Base-by-base conservation (phyloP, 1,140 invertebrate species). In the Odontomachus brunneus region DNA sequence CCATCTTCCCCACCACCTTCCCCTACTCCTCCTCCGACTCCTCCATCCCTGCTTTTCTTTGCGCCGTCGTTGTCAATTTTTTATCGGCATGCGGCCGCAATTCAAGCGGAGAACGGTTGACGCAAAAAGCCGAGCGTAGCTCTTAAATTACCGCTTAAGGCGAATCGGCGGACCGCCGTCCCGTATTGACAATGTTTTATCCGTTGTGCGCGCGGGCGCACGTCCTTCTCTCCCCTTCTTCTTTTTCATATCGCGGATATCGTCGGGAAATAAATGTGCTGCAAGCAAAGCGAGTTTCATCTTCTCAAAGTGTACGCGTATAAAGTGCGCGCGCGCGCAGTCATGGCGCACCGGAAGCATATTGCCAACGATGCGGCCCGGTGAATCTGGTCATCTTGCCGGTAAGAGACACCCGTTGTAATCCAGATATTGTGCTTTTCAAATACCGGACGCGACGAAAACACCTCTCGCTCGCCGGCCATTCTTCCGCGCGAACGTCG, bases 351-450 rank as follows among this genome's bases (percentile, higher is more conserved):
- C 38, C 1, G 14, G 33, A 26, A 55, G 65, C 51, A 22, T 69
- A 71, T 48, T 71, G 63, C 33, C 2, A 80, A 55, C 51, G 22
- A 22, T 24, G 65, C 33, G 74, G 12, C 1, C 19, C 60, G 19
- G 75, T 80, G 71, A 80, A 80, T 80, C 65, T 80, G 75, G 75
- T 59, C 75, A 71, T 71, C 75, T 57, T 59, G n/a, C 33, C 22
- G 63, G 44, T 63, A 65, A 75, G 75, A 78, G 38, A 44, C 38
- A 44, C 38, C 69, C 75, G 17, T 29, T 48, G 65, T 80, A 80
- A 71, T 71, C 75, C 63, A 2, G 59, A 44, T 14, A 75, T 75
- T 75, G 75, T 69, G 26, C 29, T 3, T 59, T 59, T 71, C 75
- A 3, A 71, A 80, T 71, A 80, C 48, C 65, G 74, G 29, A 44